Evolutionary conservation across 2,888 invertebrate genomes (phyloP).

Genomic region (Pimpla rufipes): DNA sequence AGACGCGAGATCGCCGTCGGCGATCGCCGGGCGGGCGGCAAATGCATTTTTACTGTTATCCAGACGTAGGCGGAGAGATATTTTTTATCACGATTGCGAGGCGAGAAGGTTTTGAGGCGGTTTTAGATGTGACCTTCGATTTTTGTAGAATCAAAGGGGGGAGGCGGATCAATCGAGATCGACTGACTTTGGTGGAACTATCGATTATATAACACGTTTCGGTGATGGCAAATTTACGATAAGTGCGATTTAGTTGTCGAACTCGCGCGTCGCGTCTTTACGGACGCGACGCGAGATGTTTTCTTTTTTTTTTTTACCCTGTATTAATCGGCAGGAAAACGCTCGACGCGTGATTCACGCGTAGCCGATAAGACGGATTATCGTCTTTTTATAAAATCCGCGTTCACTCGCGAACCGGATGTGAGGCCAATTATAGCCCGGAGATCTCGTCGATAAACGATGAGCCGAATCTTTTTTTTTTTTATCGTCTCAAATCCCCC

Average conservation of each 20-base stretch:
- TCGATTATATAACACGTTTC: slow-evolving; percentile 40
- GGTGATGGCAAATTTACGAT: slow-evolving; percentile 58
- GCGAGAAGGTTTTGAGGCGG: neutral
- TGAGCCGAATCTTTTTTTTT: slow-evolving; percentile 8
- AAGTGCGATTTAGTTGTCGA: neutral
- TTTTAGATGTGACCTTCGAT: slow-evolving; percentile 23
- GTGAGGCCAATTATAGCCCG: slow-evolving; percentile 10
- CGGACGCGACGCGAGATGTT: neutral
- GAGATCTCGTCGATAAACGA: slow-evolving; percentile 25
- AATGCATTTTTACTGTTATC: slow-evolving; percentile 59
- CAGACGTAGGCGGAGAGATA: slow-evolving; percentile 39
- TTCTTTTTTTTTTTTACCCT: neutral
- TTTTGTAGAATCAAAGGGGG: slow-evolving; percentile 36
- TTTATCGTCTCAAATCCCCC: slow-evolving; percentile 2
- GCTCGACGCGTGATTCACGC: neutral
- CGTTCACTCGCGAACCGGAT: neutral
- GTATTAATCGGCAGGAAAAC: slow-evolving; percentile 6
- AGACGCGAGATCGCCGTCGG: slow-evolving; percentile 20
- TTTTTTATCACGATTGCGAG: slow-evolving; percentile 56
- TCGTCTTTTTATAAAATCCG: neutral
- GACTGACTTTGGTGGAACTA: slow-evolving; percentile 2
- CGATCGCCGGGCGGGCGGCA: slow-evolving; percentile 11
- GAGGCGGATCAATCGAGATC: slow-evolving; percentile 20
- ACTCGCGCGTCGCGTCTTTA: no score
- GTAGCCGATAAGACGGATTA: neutral